Percentiles rank a stretch among this genome's conserved stretches.
Conservation (phyloP, 2,888 invertebrate genomes). For the Plebejus argus region DNA sequence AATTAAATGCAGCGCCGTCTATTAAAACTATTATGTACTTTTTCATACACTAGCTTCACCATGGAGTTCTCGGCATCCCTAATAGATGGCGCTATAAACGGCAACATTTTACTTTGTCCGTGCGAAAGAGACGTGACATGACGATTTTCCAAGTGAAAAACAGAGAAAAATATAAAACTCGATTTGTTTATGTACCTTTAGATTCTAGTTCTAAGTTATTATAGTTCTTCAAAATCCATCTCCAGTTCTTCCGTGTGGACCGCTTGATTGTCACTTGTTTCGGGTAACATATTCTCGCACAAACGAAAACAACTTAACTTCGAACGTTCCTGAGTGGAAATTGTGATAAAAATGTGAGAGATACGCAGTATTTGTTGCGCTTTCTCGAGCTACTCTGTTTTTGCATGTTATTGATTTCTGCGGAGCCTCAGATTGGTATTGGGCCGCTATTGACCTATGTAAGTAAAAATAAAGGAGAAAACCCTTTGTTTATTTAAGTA, state of each 20-base stretch:
- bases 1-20: background rate
- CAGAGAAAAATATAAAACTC: constrained; percentile 29
- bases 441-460: constrained; percentile 24
- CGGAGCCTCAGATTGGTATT: constrained; percentile 6
- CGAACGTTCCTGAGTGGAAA: constrained; percentile 13
- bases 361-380: background rate
- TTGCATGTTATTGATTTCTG: constrained; percentile 25
- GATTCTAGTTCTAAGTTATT: constrained; percentile 27
- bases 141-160: constrained; percentile 13
- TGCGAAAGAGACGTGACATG: constrained; percentile 10
- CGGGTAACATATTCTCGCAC: background rate
- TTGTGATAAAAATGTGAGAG: constrained; percentile 22
- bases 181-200: constrained; percentile 19
- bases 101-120: background rate
- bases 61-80: background rate
- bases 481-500: background rate
- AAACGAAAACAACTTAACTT: background rate
- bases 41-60: background rate
- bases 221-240: constrained; percentile 11
- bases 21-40: background rate
- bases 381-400: background rate
- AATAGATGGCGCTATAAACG: constrained; percentile 23
- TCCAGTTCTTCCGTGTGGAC: constrained; percentile 13
- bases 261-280: constrained; percentile 16
- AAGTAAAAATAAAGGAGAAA: constrained; percentile 26